Conservation (phyloP, 1,140 invertebrate species). For the Coboldia fuscipes region DNA sequence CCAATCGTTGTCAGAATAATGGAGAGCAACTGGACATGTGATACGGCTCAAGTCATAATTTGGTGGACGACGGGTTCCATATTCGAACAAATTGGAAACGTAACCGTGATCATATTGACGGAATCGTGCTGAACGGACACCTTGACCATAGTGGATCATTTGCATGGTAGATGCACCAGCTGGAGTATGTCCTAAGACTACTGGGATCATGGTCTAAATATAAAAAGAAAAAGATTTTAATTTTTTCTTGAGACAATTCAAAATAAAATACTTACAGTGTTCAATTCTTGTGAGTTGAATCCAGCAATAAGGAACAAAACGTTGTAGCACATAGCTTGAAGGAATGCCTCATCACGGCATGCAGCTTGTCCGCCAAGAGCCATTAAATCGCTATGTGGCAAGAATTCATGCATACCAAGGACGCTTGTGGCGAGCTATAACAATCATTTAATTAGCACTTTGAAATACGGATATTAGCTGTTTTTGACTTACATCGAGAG, state of each 20-base stretch:
- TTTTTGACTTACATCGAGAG: neutral
- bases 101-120: slow-evolving; percentile 24
- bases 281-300: slow-evolving; percentile 29
- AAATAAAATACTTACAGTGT: slow-evolving; percentile 19
- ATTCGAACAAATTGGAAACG: slow-evolving; percentile 20
- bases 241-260: neutral
- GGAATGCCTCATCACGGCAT: slow-evolving; percentile 22
- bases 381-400: slow-evolving; percentile 25
- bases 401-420: slow-evolving; percentile 30
- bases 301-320: slow-evolving; percentile 31
- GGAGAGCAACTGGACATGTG: slow-evolving; percentile 33
- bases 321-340: slow-evolving; percentile 29
- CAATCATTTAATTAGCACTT: neutral
- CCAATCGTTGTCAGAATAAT: slow-evolving; percentile 39
- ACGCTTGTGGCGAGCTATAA: slow-evolving; percentile 6
- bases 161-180: slow-evolving; percentile 57
- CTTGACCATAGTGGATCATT: slow-evolving; percentile 45
- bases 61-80: slow-evolving; percentile 29
- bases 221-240: neutral
- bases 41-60: slow-evolving; percentile 33
- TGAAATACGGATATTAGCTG: neutral
- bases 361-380: slow-evolving; percentile 16
- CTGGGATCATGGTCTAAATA: slow-evolving; percentile 23
- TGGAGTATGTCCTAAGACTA: slow-evolving; percentile 52
- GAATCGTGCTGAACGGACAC: slow-evolving; percentile 23